A percentile compares a stretch with the other conserved stretches of the same genome.
Conservation (phyloP, 2,113 vertebrate genomes). For the Amblyopsis rosae region DNA sequence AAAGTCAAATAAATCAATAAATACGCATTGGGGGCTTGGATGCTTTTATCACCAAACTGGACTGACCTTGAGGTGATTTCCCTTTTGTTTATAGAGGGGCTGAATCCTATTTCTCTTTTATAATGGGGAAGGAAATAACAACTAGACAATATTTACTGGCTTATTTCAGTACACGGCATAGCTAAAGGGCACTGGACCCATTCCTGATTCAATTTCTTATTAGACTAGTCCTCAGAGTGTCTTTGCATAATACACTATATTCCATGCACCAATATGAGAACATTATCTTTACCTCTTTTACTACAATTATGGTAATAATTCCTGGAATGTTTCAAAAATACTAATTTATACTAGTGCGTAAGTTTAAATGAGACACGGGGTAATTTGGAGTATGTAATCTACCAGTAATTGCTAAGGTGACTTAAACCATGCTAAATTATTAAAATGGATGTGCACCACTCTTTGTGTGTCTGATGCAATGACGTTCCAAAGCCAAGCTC, state of each 20-base stretch:
- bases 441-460: slow-evolving; percentile 35
- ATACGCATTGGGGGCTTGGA: not conserved
- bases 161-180: not conserved
- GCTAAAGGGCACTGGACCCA: not conserved
- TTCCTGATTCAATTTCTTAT: slow-evolving; percentile 11
- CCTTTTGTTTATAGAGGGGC: not conserved
- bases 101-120: not conserved
- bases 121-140: not conserved
- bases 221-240: slow-evolving; percentile 20
- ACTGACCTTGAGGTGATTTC: not conserved
- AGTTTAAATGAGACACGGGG: slow-evolving; percentile 25
- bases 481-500: too few relatives aligned
- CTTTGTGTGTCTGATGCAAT: too few relatives aligned
- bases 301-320: slow-evolving; percentile 32
- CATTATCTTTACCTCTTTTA: slow-evolving; percentile 15
- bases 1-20: not conserved
- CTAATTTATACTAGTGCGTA: slow-evolving; percentile 17
- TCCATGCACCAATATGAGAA: slow-evolving; percentile 4
- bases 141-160: not conserved
- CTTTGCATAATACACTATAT: slow-evolving; percentile 3
- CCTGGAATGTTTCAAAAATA: slow-evolving; percentile 21
- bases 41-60: not conserved
- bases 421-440: slow-evolving; percentile 43
- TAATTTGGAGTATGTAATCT: slow-evolving; percentile 38
- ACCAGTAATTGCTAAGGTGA: slow-evolving; percentile 51